Evolutionary conservation across 2,113 vertebrate genomes (phyloP), one percentile per base, ranked within the genome.

Genomic region (Corythoichthys intestinalis): DNA sequence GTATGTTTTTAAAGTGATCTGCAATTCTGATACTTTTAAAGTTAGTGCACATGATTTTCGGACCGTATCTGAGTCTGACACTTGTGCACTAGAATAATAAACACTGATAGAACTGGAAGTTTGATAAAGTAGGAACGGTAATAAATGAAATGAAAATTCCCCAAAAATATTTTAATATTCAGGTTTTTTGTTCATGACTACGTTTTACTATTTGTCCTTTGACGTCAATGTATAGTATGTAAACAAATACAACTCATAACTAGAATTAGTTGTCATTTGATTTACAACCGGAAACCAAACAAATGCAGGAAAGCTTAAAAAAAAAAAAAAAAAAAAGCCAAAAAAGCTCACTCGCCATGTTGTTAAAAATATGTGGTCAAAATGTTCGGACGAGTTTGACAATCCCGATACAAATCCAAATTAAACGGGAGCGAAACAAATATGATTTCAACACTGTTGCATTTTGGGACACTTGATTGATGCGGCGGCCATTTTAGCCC

Each of bases 401-500:
- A 12, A 11, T 28, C 20, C 0, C 13, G 48, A 63, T 52, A 60
- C 46, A 11, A 41, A 61, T 47, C 15, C 37, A 56, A 64, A 56
- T 20, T 15, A 12, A 37, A 37, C 37, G 50, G 28, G 44, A 17
- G 28, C 11, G 7, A 8, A 60, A 3, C 10, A 5, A 66, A 68
- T 44, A 54, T 73, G 76, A 71, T 71, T 34, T 69, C 65, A 76
- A 70, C 70, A 67, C 78, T 71, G 81, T 78, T 88, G 90, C 87
- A 90, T 90, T 87, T 76, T 87, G 90, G 91, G 89, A 79, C 69
- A 72, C 12, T 71, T 88, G 89, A 89, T 86, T 91, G 88, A 86
- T 75, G 79, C 81, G 75, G 86, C 90, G 78, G 91, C 91, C 91
- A 92, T 92, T 89, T 92, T 90, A 28, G 88, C 90, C 41, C 88